These are phyloP conservation scores for Aphelinus atriplicis DNA, from an alignment of 1,140 invertebrate species.

Conservation along the genomic window DNA sequence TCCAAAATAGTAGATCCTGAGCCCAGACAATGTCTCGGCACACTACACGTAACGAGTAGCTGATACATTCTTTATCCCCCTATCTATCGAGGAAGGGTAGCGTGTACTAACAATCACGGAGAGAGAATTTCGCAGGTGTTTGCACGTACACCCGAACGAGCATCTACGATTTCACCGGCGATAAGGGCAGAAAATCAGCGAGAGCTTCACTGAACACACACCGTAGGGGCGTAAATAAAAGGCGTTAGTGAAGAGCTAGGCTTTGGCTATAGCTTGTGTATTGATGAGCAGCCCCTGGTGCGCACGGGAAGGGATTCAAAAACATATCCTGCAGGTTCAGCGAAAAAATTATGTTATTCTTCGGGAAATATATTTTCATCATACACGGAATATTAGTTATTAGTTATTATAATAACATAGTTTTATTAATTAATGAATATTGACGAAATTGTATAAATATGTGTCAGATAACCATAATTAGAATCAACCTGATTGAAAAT, in stretches of 20 bases:
- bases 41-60: not conserved
- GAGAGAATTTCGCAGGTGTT: constrained; percentile 28
- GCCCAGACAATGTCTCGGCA: constrained; percentile 11
- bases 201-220: not conserved
- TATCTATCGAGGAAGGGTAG: not conserved
- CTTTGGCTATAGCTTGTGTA: not conserved
- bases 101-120: not conserved
- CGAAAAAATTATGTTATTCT: too few relatives aligned
- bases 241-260: constrained; percentile 1
- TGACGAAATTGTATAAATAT: too few relatives aligned
- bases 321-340: too few relatives aligned
- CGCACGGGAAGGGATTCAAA: too few relatives aligned
- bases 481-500: too few relatives aligned
- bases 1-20: constrained; percentile 13
- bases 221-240: constrained; percentile 32
- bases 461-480: too few relatives aligned
- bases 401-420: too few relatives aligned
- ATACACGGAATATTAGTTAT: too few relatives aligned
- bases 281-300: not conserved
- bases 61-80: not conserved
- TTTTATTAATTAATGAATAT: too few relatives aligned
- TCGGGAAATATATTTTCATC: too few relatives aligned
- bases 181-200: constrained; percentile 23
- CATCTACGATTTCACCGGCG: constrained; percentile 19
- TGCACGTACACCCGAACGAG: not conserved